Evolutionary conservation across 2,888 invertebrate genomes (phyloP).

Genomic region (Synanthedon tipuliformis): DNA sequence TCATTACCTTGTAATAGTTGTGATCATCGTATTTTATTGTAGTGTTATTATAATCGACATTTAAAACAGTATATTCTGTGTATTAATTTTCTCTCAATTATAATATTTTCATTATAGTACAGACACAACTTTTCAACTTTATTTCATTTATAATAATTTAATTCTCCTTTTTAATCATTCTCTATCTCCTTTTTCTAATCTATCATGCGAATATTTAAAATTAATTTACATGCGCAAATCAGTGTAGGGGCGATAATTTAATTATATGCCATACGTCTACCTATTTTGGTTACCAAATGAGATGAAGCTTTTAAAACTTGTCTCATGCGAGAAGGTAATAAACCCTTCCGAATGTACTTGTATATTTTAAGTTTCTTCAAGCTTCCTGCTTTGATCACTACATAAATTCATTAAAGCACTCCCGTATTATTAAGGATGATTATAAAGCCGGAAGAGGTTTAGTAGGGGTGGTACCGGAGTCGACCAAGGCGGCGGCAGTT

Average conservation of each 20-base stretch:
- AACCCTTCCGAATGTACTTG: slow-evolving; percentile 13
- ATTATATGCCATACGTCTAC: background rate
- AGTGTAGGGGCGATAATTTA: background rate
- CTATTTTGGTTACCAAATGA: slow-evolving; percentile 26
- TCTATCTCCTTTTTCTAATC: too few relatives aligned
- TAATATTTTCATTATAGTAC: too few relatives aligned
- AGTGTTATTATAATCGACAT: too few relatives aligned
- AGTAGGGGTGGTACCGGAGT: slow-evolving; percentile 28
- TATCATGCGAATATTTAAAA: too few relatives aligned
- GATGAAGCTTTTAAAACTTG: background rate
- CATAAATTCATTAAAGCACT: slow-evolving; percentile 60
- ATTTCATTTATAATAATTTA: too few relatives aligned
- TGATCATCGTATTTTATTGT: too few relatives aligned
- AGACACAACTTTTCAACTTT: too few relatives aligned
- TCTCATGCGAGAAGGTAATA: slow-evolving; percentile 10
- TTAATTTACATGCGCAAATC: background rate
- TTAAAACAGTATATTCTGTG: too few relatives aligned
- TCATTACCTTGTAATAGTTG: too few relatives aligned
- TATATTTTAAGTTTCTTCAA: slow-evolving; percentile 22
- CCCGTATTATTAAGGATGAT: slow-evolving; percentile 58
- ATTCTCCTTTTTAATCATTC: too few relatives aligned
- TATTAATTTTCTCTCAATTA: too few relatives aligned
- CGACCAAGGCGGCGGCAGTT: slow-evolving; percentile 44
- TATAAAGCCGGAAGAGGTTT: slow-evolving; percentile 50
- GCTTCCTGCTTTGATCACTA: slow-evolving; percentile 48